These are phyloP conservation scores for Spodoptera picta DNA, from an alignment of 2,888 invertebrate species.

Conservation along the genomic window DNA sequence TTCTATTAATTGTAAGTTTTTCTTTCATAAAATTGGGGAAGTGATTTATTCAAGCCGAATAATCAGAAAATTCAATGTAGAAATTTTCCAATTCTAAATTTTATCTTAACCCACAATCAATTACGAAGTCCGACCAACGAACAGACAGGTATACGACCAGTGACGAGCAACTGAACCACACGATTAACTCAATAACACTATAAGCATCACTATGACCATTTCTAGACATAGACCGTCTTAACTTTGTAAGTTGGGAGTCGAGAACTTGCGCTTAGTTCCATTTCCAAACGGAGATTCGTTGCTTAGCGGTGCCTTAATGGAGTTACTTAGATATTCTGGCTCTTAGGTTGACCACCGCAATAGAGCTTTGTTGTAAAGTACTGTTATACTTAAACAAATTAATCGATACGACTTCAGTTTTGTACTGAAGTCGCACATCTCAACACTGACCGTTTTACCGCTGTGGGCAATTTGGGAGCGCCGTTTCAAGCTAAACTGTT, in stretches of 20 bases:
- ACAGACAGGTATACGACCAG: no score
- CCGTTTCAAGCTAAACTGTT: no score
- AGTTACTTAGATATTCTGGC: slow-evolving; percentile 43
- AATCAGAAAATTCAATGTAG: no score
- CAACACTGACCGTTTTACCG: no score
- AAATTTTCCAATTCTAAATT: no score
- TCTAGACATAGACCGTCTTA: slow-evolving; percentile 49
- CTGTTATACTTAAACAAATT: slow-evolving; percentile 14
- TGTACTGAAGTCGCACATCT: not conserved
- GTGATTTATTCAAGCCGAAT: no score
- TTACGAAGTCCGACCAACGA: no score
- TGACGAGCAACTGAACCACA: not conserved
- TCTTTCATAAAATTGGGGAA: no score
- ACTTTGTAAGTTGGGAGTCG: slow-evolving; percentile 54
- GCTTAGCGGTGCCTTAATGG: slow-evolving; percentile 50
- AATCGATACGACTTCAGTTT: slow-evolving; percentile 8
- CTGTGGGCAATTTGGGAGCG: no score
- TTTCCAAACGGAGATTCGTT: slow-evolving; percentile 51
- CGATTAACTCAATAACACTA: slow-evolving; percentile 44
- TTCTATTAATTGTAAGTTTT: no score
- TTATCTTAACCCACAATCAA: no score
- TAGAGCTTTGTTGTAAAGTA: slow-evolving; percentile 21
- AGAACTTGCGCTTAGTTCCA: slow-evolving; percentile 59
- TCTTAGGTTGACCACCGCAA: slow-evolving; percentile 25
- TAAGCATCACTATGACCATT: slow-evolving; percentile 41